Conservation (phyloP, 2,113 vertebrate genomes). For the Amazona vittata region DNA sequence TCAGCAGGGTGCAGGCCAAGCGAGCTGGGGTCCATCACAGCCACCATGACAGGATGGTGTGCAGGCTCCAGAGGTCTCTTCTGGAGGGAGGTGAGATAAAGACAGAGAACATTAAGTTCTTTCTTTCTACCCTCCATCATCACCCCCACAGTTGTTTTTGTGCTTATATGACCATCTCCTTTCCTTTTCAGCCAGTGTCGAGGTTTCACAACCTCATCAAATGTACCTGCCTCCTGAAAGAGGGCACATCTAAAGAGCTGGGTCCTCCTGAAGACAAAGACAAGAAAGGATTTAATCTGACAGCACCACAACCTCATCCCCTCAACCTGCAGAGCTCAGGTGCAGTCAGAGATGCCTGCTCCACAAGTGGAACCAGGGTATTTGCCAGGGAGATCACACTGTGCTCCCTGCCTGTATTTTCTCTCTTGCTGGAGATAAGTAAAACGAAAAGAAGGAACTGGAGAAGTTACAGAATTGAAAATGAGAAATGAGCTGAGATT, state of each 20-base stretch:
- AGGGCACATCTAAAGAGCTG: not conserved
- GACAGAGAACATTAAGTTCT: not conserved
- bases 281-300: not conserved
- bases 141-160: not conserved
- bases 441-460: not conserved
- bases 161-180: not conserved
- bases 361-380: not conserved
- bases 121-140: not conserved
- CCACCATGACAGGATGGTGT: rapidly evolving
- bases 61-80: not conserved
- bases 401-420: not conserved
- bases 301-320: not conserved
- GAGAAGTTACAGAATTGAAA: not conserved
- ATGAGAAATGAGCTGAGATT: not conserved
- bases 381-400: not conserved
- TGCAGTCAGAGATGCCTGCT: not conserved
- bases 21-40: not conserved
- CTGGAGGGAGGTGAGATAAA: not conserved
- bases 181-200: not conserved
- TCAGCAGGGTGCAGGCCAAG: not conserved
- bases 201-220: not conserved
- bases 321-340: not conserved
- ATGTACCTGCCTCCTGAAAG: not conserved
- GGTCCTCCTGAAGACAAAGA: not conserved
- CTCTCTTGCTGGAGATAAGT: not conserved